Conservation (phyloP, 64 coral and sea anemone species). For the Dendronephthya gigantea region DNA sequence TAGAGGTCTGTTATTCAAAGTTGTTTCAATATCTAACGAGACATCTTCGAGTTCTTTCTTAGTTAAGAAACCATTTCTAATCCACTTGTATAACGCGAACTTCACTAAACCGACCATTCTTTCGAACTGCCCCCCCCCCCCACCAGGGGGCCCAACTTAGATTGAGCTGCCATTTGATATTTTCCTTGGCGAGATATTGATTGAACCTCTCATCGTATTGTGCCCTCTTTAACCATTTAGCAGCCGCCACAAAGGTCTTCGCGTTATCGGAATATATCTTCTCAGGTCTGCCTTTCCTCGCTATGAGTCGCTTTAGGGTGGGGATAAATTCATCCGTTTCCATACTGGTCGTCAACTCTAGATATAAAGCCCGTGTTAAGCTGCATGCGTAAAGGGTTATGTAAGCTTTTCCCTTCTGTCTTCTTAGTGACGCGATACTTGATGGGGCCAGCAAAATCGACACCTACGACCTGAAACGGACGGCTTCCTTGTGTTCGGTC, state of each 20-base stretch:
- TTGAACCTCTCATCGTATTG: conserved; percentile 14
- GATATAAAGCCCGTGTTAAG: not conserved
- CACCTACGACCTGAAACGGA: too few species aligned
- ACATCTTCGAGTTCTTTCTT: conserved; percentile 12
- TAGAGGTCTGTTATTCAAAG: conserved; percentile 14
- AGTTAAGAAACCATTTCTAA: conserved; percentile 12
- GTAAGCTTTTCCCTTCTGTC: not conserved
- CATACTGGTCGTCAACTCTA: not conserved
- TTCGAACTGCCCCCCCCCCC: conserved; percentile 14
- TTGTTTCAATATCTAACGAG: conserved; percentile 7
- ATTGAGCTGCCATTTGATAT: not conserved
- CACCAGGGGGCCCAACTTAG: not conserved
- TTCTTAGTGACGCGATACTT: not conserved
- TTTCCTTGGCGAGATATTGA: not conserved
- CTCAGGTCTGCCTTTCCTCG: not conserved
- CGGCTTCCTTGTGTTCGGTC: not conserved
- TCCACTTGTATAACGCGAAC: conserved; percentile 16
- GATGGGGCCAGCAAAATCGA: not conserved
- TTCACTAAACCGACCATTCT: conserved; percentile 23
- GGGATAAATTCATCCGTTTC: not conserved
- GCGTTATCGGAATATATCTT: conserved; percentile 30
- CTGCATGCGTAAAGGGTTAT: not conserved
- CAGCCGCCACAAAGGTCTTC: conserved; percentile 5
- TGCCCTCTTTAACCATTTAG: conserved; percentile 10
- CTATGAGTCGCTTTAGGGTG: not conserved